Evolutionary conservation across 2,797 vertebrate genomes (phyloP), one percentile per base, ranked within the genome.

Genomic region (Acipenser oxyrinchus): DNA sequence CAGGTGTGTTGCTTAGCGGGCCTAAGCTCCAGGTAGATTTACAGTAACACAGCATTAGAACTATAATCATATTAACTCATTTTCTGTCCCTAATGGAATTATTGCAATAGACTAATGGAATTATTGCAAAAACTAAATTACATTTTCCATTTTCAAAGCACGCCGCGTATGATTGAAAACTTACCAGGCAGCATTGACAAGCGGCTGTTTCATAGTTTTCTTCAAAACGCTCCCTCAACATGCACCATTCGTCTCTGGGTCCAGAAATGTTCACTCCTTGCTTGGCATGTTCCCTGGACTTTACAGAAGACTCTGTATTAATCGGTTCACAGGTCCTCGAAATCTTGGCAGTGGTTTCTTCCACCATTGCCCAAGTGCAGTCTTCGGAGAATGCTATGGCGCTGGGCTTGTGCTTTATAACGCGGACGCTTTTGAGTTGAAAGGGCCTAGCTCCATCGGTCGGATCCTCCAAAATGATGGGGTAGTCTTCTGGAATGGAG

Each of bases 401-500:
- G 0, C 66, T 48, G 0, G 49, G 2, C 2, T 0, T 6, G 11
- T 64, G 49, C 9, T 57, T 49, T 59, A 59, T 23, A 7, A 55
- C 18, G 66, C 37, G 63, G 9, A 62, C 49, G 10, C 18, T 12
- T 60, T 61, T 69, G 9, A 1, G 10, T 55, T 10, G 9, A 10
- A n/a, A 10, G 9, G 53, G 9, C n/a, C 53, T 55, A 10, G 53
- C n/a, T 10, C 53, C 53, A 55, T 55, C 6, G 53, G 5, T 5
- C 37, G 5, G 37, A 37, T 37, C 37, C 37, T 37, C 37, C 37
- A 37, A 37, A 37, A 37, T 4, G 37, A 66, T 60, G 0, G 0
- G 10, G 3, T 11, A 65, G 23, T 3, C 3, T 0, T 66, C 2
- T 0, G 0, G 60, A 48, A 3, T 53, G 0, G 0, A 3, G 1